Conservation (phyloP, 2,797 vertebrate species). For the Diglossa cyanea region DNA sequence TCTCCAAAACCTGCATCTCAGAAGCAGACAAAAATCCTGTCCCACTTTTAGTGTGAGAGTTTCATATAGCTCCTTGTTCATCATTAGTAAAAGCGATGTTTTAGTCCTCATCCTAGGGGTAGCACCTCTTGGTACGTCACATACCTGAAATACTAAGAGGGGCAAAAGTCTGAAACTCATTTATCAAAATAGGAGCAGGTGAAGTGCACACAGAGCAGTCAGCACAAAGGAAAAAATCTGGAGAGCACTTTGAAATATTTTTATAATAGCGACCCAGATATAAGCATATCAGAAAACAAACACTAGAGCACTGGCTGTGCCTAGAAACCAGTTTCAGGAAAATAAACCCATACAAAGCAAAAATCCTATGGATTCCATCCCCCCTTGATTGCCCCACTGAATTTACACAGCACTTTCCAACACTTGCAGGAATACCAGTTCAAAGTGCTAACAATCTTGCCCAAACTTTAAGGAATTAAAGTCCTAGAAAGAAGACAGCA, state of each 20-base stretch:
- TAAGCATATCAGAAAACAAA: not conserved
- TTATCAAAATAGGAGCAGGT: not conserved
- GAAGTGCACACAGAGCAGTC: not conserved
- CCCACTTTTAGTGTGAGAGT: not conserved
- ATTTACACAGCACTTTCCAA: not conserved
- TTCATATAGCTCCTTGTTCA: not conserved
- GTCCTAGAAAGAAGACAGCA: not conserved
- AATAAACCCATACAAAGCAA: not conserved
- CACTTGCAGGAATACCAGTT: not conserved
- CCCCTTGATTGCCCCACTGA: not conserved
- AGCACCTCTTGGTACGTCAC: not conserved
- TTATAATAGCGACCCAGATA: not conserved
- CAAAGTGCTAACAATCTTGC: not conserved
- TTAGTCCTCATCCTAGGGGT: not conserved
- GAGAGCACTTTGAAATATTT: not conserved
- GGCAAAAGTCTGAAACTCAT: not conserved
- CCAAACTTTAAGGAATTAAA: not conserved
- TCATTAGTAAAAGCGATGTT: not conserved
- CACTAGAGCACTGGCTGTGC: not conserved
- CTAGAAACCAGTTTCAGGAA: not conserved
- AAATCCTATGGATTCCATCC: not conserved
- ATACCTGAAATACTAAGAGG: not conserved
- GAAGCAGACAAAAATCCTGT: not conserved
- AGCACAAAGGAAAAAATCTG: not conserved
- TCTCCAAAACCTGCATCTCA: not conserved